Percentiles rank a stretch among this genome's conserved stretches.
These are phyloP conservation scores for Melanchra persicariae DNA, from an alignment of 2,888 invertebrate genomes.

Conservation along the genomic window DNA sequence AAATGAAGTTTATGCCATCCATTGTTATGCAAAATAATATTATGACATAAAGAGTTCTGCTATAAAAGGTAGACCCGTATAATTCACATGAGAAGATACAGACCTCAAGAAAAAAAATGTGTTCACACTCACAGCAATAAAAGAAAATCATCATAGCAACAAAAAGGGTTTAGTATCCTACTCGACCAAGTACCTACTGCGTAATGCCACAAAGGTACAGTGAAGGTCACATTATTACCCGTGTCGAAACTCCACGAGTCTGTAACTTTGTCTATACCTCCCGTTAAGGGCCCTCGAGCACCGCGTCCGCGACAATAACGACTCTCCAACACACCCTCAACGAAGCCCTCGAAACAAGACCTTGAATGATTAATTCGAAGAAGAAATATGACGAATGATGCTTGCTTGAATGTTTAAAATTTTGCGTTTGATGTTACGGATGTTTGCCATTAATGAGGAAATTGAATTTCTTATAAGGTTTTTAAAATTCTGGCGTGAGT, in stretches of 20 bases:
- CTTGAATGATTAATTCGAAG: conserved; percentile 66
- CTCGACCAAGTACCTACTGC: conserved; percentile 9
- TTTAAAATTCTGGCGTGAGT: background rate
- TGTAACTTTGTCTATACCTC: conserved; percentile 48
- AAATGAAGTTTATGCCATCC: too few species aligned
- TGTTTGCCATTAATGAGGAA: background rate
- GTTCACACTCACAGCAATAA: background rate
- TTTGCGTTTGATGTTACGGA: background rate
- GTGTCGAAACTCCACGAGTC: conserved; percentile 51
- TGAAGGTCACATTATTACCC: conserved; percentile 50
- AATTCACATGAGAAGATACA: too few species aligned
- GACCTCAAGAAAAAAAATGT: background rate
- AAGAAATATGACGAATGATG: conserved; percentile 46
- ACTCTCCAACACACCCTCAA: conserved; percentile 61
- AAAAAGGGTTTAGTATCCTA: conserved; percentile 20
- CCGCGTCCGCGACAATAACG: conserved; percentile 68
- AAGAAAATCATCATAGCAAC: conserved; percentile 14
- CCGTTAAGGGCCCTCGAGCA: conserved; percentile 48
- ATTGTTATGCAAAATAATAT: too few species aligned
- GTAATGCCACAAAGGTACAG: conserved; percentile 36
- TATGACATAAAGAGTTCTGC: too few species aligned
- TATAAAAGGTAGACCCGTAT: too few species aligned
- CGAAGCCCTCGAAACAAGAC: conserved; percentile 54
- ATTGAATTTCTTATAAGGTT: background rate
- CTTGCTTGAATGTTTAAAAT: conserved; percentile 20